Percentiles rank a stretch among this genome's conserved stretches.
phyloP scores from a whole-genome alignment of 1,140 invertebrate genomes.

The Maconellicoccus hirsutus region DNA sequence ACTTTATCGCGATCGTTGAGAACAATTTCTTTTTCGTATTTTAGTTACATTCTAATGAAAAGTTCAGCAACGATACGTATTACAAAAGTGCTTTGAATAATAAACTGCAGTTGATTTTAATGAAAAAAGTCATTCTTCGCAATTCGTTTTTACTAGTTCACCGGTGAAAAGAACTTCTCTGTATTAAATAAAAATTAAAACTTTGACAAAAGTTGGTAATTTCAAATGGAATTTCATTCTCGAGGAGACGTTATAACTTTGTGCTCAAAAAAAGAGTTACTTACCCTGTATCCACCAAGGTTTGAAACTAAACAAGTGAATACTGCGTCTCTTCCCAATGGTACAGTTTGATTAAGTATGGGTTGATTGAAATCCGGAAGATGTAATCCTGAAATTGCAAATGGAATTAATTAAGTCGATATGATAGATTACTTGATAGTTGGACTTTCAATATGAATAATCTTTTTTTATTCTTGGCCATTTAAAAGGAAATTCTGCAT shows the following conservation, averaged over 20 bases:
- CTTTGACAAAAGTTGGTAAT: neutral
- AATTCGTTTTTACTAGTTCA: neutral
- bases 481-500: too few species aligned
- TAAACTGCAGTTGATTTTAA: neutral
- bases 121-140: constrained; percentile 9
- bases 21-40: too few species aligned
- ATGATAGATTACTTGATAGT: too few species aligned
- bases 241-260: neutral
- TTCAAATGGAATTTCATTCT: neutral
- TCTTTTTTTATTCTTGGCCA: too few species aligned
- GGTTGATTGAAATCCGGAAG: constrained; percentile 65
- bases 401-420: too few species aligned
- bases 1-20: too few species aligned
- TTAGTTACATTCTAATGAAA: neutral
- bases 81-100: neutral
- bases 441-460: too few species aligned
- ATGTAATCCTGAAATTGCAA: neutral
- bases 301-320: constrained; percentile 77
- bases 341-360: constrained; percentile 69
- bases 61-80: neutral
- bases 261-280: constrained; percentile 33
- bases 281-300: constrained; percentile 80
- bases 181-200: neutral
- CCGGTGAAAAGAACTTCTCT: neutral
- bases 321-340: constrained; percentile 71